These are phyloP conservation scores for Cephus runcator DNA, from an alignment of 2,888 invertebrate species.

Conservation along the genomic window DNA sequence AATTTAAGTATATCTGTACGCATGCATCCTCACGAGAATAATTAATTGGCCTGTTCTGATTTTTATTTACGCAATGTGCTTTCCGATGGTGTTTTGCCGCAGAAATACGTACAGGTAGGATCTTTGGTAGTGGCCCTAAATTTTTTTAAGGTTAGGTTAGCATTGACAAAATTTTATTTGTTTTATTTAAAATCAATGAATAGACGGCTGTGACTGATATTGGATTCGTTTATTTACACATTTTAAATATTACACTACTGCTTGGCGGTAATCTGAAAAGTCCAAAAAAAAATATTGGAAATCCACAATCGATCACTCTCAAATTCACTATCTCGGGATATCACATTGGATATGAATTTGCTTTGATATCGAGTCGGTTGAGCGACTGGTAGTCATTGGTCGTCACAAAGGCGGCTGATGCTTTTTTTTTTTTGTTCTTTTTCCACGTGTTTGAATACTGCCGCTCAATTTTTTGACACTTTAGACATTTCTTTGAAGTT, in stretches of 20 bases:
- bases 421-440: neutral
- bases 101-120: constrained; percentile 34
- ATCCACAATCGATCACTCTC: neutral
- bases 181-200: too few relatives aligned
- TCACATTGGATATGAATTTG: neutral
- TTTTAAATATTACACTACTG: neutral
- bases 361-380: neutral
- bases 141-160: neutral
- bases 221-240: neutral
- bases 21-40: neutral
- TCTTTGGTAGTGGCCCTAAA: neutral
- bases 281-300: neutral
- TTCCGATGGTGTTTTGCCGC: constrained; percentile 22
- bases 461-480: neutral
- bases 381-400: neutral
- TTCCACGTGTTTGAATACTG: neutral
- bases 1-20: neutral
- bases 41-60: neutral
- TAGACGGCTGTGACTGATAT: too few relatives aligned
- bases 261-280: neutral
- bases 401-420: neutral
- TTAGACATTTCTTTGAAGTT: neutral
- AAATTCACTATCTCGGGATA: neutral
- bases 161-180: too few relatives aligned
- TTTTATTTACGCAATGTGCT: constrained; percentile 25